Evolutionary conservation across 2,113 vertebrate genomes (phyloP), one percentile per base, ranked within the genome.

Genomic region (Pedionomus torquatus): DNA sequence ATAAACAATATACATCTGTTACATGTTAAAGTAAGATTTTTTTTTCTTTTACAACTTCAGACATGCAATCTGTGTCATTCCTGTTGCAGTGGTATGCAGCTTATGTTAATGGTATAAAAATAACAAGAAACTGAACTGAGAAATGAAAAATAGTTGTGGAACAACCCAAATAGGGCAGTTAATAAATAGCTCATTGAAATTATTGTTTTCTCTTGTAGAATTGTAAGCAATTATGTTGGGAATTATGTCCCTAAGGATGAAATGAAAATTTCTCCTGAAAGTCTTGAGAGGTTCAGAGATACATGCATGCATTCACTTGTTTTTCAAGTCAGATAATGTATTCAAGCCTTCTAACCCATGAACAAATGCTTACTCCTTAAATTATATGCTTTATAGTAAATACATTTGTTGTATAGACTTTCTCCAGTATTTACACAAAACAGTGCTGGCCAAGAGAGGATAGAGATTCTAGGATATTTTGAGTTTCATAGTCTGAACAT

Each of bases 251-350:
- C 5, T 55, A 24, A 39, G 23, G 33, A 52, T 46, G 23, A 81
- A 83, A 61, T n/a, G 6, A 30, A 17, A 33, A 31, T 35, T 41
- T 43, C 20, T 49, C 20, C 24, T 43, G 43, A 9, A 43, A 18
- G 25, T 12, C 13, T 11, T 12, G 16, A 37, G 8, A 11, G 12
- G 6, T 26, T 86, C n/a, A 70, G 54, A 82, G 33, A 0, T 1
- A 9, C 0, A 5, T 17, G 6, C 13, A 4, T 18, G 17, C 5
- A 3, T 24, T 55, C 2, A 6, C 15, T 33, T 30, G 25, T 63
- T 71, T 33, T 5, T 61, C 3, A 6, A 44, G 31, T 25, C 13
- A 75, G 60, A 21, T 4, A 1, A 9, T 5, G 10, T 15, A 11
- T 3, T 68, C 25, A n/a, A 51, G 26, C 70, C 37, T 79, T 60